A percentile compares a stretch with the other conserved stretches of the same genome.
phyloP scores from a whole-genome alignment of 2,113 vertebrate species.

The Phyllopteryx taeniolatus region DNA sequence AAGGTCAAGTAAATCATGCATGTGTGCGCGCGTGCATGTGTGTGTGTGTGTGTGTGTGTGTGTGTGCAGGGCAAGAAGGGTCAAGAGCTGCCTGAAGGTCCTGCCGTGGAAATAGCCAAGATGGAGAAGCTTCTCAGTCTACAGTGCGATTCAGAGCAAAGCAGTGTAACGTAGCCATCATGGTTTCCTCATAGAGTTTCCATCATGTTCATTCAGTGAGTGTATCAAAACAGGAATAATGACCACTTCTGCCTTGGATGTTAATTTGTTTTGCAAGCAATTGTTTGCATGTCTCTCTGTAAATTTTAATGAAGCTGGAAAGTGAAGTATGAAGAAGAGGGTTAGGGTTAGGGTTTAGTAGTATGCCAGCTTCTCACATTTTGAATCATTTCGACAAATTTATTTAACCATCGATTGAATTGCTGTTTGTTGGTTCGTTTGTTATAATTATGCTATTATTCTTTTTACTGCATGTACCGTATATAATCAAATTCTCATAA shows the following conservation, averaged over 20 bases:
- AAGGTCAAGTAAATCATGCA: slow-evolving; percentile 16
- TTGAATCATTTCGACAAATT: too few species aligned
- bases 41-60: slow-evolving; percentile 20
- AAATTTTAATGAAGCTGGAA: background rate
- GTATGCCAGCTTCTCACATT: too few species aligned
- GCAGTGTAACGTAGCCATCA: background rate
- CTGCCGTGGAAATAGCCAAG: slow-evolving; percentile 85
- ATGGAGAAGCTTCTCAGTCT: slow-evolving; percentile 87
- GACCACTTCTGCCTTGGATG: background rate
- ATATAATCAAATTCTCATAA: too few species aligned
- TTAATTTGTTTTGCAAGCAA: background rate
- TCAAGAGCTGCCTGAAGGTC: slow-evolving; percentile 79
- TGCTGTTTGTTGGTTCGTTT: too few species aligned
- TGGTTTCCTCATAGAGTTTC: background rate
- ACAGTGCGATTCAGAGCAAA: slow-evolving; percentile 71
- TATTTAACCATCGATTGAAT: too few species aligned
- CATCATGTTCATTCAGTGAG: background rate
- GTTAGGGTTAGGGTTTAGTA: too few species aligned
- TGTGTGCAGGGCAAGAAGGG: slow-evolving; percentile 83
- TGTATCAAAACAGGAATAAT: background rate
- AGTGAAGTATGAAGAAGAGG: too few species aligned
- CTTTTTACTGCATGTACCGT: too few species aligned
- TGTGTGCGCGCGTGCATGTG: background rate
- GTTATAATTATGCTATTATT: too few species aligned
- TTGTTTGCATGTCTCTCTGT: background rate